Conservation (phyloP, 2,797 vertebrate genomes). For the Varecia variegata region DNA sequence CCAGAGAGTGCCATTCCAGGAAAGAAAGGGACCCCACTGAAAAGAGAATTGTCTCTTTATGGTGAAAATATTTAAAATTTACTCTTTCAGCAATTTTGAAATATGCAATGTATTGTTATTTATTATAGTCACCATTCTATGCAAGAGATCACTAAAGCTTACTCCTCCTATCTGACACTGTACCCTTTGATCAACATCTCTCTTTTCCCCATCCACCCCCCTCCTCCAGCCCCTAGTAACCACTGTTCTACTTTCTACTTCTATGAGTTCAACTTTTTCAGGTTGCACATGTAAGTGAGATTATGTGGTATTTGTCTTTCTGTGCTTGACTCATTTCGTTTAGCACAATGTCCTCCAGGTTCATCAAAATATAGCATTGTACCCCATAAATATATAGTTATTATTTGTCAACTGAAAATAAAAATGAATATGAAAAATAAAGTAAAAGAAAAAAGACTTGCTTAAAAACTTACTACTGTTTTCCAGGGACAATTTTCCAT, state of each 20-base stretch:
- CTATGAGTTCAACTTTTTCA: not conserved
- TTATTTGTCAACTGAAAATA: not conserved
- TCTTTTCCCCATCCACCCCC: not conserved
- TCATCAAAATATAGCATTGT: not conserved
- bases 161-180: not conserved
- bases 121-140: not conserved
- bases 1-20: not conserved
- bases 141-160: not conserved
- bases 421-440: not conserved
- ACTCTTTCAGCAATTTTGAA: not conserved
- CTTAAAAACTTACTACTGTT: constrained; percentile 93
- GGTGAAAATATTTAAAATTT: not conserved
- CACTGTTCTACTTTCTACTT: not conserved
- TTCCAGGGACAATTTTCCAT: constrained; percentile 94
- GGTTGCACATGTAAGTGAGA: not conserved
- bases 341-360: not conserved
- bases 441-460: constrained; percentile 88
- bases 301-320: not conserved
- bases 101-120: not conserved
- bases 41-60: constrained; percentile 84
- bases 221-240: not conserved
- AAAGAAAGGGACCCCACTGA: not conserved
- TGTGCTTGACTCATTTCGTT: not conserved
- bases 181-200: not conserved
- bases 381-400: not conserved